Evolutionary conservation across 2,888 invertebrate species (phyloP), one percentile per base, ranked within the genome.

Genomic region (Eilema depressum): DNA sequence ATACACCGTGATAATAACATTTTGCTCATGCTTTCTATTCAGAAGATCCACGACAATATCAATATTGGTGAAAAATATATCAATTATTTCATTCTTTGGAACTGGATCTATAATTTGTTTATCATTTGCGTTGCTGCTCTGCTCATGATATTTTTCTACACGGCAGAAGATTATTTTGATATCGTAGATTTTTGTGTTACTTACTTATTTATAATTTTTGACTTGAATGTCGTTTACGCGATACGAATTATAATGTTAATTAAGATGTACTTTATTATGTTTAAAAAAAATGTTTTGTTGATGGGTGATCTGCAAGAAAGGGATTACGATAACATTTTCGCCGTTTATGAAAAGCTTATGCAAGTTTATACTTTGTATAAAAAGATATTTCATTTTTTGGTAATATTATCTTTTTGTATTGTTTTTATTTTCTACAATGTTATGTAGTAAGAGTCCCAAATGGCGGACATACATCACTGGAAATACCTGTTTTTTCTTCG

Each of bases 211-310:
- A 56, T 56, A 5, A 56, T 25, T 56, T 56, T 30, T 10, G 56
- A 23, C 14, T 56, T 65, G 30, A 65, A 65, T 17, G 7, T 65
- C 17, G 14, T 65, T 33, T 65, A 65, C 23, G 65, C 65, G 2
- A 65, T 65, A n/a, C 65, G 30, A 17, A 17, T 77, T 0, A 61
- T 77, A 3, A 69, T 63, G 26, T 25, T 78, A 25, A 41, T 77
- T 8, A 68, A 63, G 11, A 69, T 11, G 62, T 72, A 66, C 26
- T 69, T 11, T n/a, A 2, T 59, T 0, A 70, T 69, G 67, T 69
- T 53, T 28, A 26, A 59, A 67, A 37, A 62, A 7, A 23, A 57
- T 0, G 20, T 62, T 53, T 17, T 65, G 3, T 20, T 20, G 10
- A 28, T 59, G 25, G 30, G 33, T 57, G 33, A 53, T 1, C n/a